These are phyloP conservation scores for Andrena fulva DNA, from an alignment of 2,888 invertebrate genomes.

Conservation along the genomic window DNA sequence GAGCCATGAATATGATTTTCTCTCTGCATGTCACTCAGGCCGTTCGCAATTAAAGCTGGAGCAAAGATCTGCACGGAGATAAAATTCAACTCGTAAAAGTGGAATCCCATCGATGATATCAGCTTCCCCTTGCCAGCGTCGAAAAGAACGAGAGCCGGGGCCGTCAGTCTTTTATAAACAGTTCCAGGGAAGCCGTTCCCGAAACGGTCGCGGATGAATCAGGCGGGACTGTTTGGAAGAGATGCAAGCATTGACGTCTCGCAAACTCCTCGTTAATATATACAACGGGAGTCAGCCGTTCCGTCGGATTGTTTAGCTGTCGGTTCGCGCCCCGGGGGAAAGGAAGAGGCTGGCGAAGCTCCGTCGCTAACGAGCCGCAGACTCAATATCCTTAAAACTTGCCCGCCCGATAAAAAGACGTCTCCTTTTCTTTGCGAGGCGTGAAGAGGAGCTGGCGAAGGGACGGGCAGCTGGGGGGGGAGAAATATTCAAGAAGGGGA, in stretches of 20 bases:
- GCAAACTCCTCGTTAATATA: conserved; percentile 62
- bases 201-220: conserved; percentile 60
- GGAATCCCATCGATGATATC: background rate
- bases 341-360: conserved; percentile 40
- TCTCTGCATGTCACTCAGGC: no score
- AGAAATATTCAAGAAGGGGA: conserved; percentile 55
- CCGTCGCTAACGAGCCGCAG: conserved; percentile 57
- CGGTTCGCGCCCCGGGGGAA: conserved; percentile 36
- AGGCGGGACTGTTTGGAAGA: conserved; percentile 41
- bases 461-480: conserved; percentile 11
- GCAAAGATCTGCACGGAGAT: background rate
- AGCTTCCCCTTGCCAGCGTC: background rate
- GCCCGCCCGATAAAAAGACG: conserved; percentile 51
- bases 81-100: background rate
- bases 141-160: background rate
- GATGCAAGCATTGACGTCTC: conserved; percentile 51
- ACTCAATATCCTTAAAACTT: conserved; percentile 56
- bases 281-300: conserved; percentile 43
- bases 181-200: conserved; percentile 29
- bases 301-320: conserved; percentile 64
- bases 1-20: no score
- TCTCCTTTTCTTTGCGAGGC: conserved; percentile 44
- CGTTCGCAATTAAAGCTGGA: no score
- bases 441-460: conserved; percentile 20
- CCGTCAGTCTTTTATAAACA: conserved; percentile 37